Base-by-base conservation (phyloP, 2,797 vertebrate species). In the Neostethus bicornis region DNA sequence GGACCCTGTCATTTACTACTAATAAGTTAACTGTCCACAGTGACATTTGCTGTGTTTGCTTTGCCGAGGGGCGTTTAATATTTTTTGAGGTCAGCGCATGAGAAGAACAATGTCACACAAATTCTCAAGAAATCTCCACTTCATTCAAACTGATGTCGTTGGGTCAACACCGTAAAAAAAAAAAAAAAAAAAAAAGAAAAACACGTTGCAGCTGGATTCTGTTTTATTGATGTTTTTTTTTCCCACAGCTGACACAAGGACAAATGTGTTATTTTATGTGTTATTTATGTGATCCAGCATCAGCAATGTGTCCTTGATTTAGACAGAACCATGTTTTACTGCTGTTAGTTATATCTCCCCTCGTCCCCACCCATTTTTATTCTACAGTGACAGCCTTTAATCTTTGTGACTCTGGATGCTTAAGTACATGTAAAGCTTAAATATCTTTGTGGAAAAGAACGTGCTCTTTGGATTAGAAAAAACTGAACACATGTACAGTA, bases 241-340 rank as follows among this genome's bases (percentile, higher is more conserved):
- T 32, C 11, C 44, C 26, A 25, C 29, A 23, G 35, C 56, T 47
- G 48, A 54, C 29, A 17, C 45, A 66, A 70, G 42, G 38, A 11
- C 56, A 67, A 26, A 62, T 19, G 32, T 35, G 23, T 13, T 65
- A 51, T 70, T 69, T 66, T 66, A 24, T 21, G 10, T 51, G 16
- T 57, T 48, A 63, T 81, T 61, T 37, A 70, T 76, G 48, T 26
- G 37, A 51, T 59, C 76, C 50, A 72, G 48, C 32, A 53, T 52
- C 43, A 56, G 9, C 48, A 72, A 62, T 20, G 51, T 61, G 58
- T 53, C 59, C 57, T 62, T 64, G 70, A 21, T 63, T 31, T 45
- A 38, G n/a, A 26, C 38, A 23, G 31, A 42, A 43, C 14, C 24
- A 53, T 57, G 48, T 64, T n/a, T 57, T 48, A n/a, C 56, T 66